These are phyloP conservation scores for Mus minutoides DNA, from an alignment of 2,797 vertebrate genomes.

Conservation along the genomic window DNA sequence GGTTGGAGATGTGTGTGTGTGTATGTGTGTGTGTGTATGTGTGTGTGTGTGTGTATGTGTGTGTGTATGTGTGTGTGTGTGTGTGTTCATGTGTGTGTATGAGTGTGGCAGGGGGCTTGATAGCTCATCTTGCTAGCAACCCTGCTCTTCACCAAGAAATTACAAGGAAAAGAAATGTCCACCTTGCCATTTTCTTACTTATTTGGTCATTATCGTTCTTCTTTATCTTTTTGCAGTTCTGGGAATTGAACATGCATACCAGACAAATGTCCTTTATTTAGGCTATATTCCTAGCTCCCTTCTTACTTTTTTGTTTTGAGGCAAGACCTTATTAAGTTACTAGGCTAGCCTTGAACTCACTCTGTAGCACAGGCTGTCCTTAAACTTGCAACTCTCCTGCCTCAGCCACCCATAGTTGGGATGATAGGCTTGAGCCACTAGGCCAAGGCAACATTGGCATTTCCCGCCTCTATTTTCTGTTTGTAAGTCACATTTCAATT, in stretches of 20 bases:
- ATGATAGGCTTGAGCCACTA: too few species aligned
- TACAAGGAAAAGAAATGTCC: background rate
- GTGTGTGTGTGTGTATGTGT: too few species aligned
- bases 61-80: too few species aligned
- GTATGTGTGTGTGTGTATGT: too few species aligned
- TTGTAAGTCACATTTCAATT: slow-evolving; percentile 25
- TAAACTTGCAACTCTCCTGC: background rate
- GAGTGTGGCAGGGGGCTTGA: background rate
- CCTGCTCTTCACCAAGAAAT: background rate
- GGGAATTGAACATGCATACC: background rate
- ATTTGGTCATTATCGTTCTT: background rate
- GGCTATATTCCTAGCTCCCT: background rate
- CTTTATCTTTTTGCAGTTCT: background rate
- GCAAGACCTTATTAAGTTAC: background rate
- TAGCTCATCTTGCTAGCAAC: background rate
- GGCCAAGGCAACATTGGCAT: background rate
- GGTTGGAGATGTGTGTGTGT: too few species aligned
- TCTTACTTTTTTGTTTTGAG: background rate
- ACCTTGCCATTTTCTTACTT: background rate
- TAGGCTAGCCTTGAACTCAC: background rate
- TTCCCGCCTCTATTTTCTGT: slow-evolving; percentile 5
- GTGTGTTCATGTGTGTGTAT: too few species aligned
- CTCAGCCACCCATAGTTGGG: background rate
- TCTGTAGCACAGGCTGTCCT: background rate
- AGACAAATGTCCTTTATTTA: background rate